Conservation (phyloP, 2,888 invertebrate species). For the Copidosoma aretas region DNA sequence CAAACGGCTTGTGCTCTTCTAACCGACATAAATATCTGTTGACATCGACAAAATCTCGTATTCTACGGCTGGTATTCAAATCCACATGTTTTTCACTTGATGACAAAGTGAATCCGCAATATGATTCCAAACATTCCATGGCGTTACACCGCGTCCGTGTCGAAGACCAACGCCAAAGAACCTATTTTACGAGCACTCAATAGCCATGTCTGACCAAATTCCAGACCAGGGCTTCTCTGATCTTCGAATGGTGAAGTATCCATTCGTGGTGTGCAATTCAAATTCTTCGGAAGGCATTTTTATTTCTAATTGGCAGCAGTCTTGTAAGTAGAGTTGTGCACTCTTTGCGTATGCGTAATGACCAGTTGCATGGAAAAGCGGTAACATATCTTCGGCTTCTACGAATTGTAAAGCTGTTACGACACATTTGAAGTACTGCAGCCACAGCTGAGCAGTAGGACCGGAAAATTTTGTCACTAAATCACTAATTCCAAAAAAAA, state of each 20-base stretch:
- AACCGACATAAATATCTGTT: too few relatives aligned
- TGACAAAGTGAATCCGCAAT: too few relatives aligned
- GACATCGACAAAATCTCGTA: too few relatives aligned
- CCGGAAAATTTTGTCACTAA: not conserved
- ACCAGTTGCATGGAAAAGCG: not conserved
- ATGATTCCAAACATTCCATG: too few relatives aligned
- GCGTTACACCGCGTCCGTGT: not conserved
- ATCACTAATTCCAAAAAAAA: too few relatives aligned
- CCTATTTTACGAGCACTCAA: conserved; percentile 52
- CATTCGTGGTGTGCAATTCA: conserved; percentile 17
- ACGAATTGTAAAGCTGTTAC: not conserved
- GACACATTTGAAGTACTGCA: not conserved
- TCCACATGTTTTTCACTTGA: too few relatives aligned
- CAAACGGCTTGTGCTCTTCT: too few relatives aligned
- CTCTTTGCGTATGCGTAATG: conserved; percentile 5
- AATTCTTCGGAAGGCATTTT: not conserved
- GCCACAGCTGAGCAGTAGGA: not conserved
- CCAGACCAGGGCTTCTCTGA: conserved; percentile 47
- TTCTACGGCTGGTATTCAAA: too few relatives aligned
- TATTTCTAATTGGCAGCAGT: not conserved
- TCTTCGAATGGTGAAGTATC: conserved; percentile 48
- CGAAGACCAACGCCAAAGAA: not conserved
- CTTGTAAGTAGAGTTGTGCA: conserved; percentile 47
- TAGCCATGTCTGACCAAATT: conserved; percentile 48
- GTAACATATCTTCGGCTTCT: not conserved